Conservation (phyloP, 2,888 invertebrate species). For the Andrena bucephala region DNA sequence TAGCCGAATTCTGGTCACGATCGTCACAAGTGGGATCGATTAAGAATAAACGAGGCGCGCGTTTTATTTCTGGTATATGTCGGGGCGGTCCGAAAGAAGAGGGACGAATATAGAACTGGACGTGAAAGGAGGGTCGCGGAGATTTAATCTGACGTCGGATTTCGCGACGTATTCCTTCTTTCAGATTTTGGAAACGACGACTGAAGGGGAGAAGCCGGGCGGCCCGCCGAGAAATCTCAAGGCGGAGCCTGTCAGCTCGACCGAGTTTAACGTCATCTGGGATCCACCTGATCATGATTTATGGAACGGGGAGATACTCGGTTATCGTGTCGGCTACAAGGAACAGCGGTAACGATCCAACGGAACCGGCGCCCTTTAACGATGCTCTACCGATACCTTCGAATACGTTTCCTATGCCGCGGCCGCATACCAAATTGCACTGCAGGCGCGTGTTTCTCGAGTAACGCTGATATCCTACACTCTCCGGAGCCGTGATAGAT, state of each 20-base stretch:
- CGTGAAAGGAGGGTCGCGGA: not conserved
- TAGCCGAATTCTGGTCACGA: conserved; percentile 15
- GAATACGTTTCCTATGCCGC: conserved; percentile 52
- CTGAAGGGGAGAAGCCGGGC: conserved; percentile 87
- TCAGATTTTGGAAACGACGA: conserved; percentile 82
- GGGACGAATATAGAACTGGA: not conserved
- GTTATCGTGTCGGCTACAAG: conserved; percentile 95
- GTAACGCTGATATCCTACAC: conserved; percentile 56
- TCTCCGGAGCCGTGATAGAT: conserved; percentile 53
- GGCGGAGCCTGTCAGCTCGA: conserved; percentile 94
- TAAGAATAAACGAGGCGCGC: conserved; percentile 22
- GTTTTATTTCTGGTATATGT: not conserved
- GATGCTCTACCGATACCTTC: conserved; percentile 45
- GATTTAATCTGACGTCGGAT: conserved; percentile 12
- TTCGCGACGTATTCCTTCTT: conserved; percentile 19
- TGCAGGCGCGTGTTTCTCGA: conserved; percentile 22
- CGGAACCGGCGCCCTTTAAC: conserved; percentile 36
- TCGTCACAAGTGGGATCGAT: conserved; percentile 9
- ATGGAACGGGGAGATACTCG: conserved; percentile 95
- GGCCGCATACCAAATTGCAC: conserved; percentile 22
- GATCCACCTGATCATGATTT: conserved; percentile 94
- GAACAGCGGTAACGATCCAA: conserved; percentile 84
- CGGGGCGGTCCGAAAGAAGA: not conserved
- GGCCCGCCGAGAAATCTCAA: conserved; percentile 93
- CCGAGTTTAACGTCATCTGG: conserved; percentile 94